Evolutionary conservation across 2,113 vertebrate species (phyloP).

Genomic region (Brachyistius frenatus): DNA sequence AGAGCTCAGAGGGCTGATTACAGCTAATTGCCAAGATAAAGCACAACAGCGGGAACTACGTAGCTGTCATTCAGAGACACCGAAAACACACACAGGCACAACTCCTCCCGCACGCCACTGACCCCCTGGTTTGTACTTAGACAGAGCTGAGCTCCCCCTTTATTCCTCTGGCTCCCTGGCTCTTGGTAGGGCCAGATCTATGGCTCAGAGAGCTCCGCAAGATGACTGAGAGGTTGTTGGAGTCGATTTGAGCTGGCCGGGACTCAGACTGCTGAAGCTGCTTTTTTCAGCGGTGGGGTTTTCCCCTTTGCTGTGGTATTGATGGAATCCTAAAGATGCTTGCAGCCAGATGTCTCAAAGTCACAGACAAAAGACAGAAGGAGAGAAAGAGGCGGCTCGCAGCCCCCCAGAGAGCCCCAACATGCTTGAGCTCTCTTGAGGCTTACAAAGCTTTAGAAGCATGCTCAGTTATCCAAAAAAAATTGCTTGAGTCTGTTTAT

Average conservation of each 20-base stretch:
- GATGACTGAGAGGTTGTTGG: slow-evolving; percentile 60
- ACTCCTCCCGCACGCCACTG: slow-evolving; percentile 14
- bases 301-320: slow-evolving; percentile 71
- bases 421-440: slow-evolving; percentile 36
- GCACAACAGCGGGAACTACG: slow-evolving; percentile 76
- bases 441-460: slow-evolving; percentile 29
- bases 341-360: slow-evolving; percentile 71
- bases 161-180: slow-evolving; percentile 44
- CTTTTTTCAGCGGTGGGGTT: slow-evolving; percentile 73
- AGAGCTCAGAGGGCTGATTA: slow-evolving; percentile 79
- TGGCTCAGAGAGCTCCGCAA: slow-evolving; percentile 44
- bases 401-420: slow-evolving; percentile 22
- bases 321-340: slow-evolving; percentile 78
- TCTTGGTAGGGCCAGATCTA: slow-evolving; percentile 55
- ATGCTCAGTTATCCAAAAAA: slow-evolving; percentile 4
- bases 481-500: neutral
- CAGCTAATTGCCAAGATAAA: slow-evolving; percentile 79
- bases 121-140: slow-evolving; percentile 47
- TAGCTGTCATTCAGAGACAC: slow-evolving; percentile 55
- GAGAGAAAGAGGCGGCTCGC: slow-evolving; percentile 29
- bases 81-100: slow-evolving; percentile 32
- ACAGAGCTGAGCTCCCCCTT: slow-evolving; percentile 41
- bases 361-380: slow-evolving; percentile 36
- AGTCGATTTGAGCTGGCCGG: slow-evolving; percentile 54
- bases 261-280: slow-evolving; percentile 68